Evolutionary conservation across 2,888 invertebrate genomes (phyloP), one percentile per base, ranked within the genome.

Genomic region (Phalera bucephala): DNA sequence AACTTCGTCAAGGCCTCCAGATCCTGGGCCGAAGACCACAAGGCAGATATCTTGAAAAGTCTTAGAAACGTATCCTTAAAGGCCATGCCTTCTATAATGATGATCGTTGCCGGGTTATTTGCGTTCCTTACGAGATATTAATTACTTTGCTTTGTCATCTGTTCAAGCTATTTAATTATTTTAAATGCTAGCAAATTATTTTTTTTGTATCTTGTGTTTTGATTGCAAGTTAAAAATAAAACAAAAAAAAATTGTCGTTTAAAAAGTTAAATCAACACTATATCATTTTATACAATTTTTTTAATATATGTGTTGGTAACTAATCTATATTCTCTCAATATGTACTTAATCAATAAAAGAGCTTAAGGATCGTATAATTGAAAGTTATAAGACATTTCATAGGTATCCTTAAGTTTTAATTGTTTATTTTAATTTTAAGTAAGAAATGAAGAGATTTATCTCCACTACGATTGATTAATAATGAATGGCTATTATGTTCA

Each of bases 1-100:
- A 43, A 17, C 0, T 49, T 52, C 15, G 67, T 77, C 0, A 68
- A 55, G 22, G 61, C 56, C 0, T 29, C 49, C 1, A 51, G 63
- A 0, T 31, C 42, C 0, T 88, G 88, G 88, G 83, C 84, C 0
- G 47, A 64, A 1, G 53, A 39, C 8, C 87, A 85, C 37, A 69
- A 62, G 9, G 58, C 52, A 0, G 76, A 72, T 1, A 71, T 89
- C 7, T 37, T 78, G 17, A 59, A 42, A 4, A 62, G 45, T 8
- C 39, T 88, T 2, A 64, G 52, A 13, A 73, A 57, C 31, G 21
- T 45, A n/a, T 71, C 69, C 0, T 44, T 45, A 1, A 17, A 53
- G 1, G 23, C 44, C 0, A 39, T 66, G 1, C 70, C 74, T 1
- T 77, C 80, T 1, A 30, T 64, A 8, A 23, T 54, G 21, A 31